Evolutionary conservation across 2,113 vertebrate species (phyloP).

Genomic region (Cavia aperea): DNA sequence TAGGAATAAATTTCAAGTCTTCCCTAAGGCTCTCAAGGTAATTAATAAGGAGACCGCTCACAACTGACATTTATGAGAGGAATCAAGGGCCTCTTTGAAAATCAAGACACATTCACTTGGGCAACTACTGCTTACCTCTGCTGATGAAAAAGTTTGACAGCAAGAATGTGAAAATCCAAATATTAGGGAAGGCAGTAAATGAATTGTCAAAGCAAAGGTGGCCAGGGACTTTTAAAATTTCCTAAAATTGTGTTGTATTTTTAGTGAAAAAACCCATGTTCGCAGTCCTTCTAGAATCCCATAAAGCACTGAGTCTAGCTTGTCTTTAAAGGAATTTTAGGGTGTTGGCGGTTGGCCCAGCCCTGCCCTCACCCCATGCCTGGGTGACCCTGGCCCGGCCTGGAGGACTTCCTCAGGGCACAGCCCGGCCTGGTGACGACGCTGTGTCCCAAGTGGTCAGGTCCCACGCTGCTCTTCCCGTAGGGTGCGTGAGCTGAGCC

Average conservation of each 20-base stretch:
- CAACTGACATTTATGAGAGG: slow-evolving; percentile 28
- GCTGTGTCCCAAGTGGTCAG: neutral
- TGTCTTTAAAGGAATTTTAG: neutral
- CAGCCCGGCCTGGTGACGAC: slow-evolving; percentile 44
- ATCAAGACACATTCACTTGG: slow-evolving; percentile 25
- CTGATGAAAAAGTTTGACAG: slow-evolving; percentile 32
- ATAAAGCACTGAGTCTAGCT: neutral
- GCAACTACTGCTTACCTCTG: slow-evolving; percentile 27
- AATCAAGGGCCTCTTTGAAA: slow-evolving; percentile 31
- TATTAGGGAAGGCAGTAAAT: slow-evolving; percentile 12
- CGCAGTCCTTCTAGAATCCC: neutral
- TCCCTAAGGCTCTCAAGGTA: slow-evolving; percentile 35
- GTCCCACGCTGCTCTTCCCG: neutral
- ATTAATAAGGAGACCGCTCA: slow-evolving; percentile 28
- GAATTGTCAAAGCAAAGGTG: slow-evolving; percentile 34
- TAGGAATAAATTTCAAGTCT: slow-evolving; percentile 36
- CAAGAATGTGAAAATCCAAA: slow-evolving; percentile 29
- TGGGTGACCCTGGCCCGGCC: slow-evolving; percentile 14
- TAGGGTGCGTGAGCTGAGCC: neutral
- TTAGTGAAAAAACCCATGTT: neutral
- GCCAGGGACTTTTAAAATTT: neutral
- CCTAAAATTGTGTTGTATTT: neutral
- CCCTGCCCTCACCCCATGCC: neutral
- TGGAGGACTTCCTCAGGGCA: neutral
- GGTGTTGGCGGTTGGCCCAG: neutral